phyloP scores from a whole-genome alignment of 2,797 vertebrate species.

The Chromis chromis region DNA sequence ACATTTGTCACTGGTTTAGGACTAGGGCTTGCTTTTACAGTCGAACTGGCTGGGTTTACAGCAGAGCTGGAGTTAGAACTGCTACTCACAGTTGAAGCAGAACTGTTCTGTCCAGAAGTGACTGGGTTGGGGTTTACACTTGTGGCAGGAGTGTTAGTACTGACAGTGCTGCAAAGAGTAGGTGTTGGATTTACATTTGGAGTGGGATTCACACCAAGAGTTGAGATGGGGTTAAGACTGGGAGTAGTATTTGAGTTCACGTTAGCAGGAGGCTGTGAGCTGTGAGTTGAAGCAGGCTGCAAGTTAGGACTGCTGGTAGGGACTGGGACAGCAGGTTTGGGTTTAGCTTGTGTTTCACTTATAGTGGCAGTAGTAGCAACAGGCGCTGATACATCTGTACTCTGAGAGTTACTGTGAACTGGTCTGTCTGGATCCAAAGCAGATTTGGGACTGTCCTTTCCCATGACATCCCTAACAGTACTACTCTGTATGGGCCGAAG shows the following conservation, averaged over 20 bases:
- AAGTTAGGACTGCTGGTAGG: slow-evolving; percentile 69
- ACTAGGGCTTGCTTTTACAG: slow-evolving; percentile 72
- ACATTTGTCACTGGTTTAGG: slow-evolving; percentile 82
- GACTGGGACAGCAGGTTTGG: slow-evolving; percentile 64
- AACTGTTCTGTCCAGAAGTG: slow-evolving; percentile 59
- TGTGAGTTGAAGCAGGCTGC: slow-evolving; percentile 59
- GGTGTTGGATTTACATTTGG: slow-evolving; percentile 59
- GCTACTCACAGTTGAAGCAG: slow-evolving; percentile 51
- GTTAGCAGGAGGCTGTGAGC: slow-evolving; percentile 52
- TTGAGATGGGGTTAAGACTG: slow-evolving; percentile 60
- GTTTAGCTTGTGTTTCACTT: slow-evolving; percentile 80
- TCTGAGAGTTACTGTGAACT: slow-evolving; percentile 67
- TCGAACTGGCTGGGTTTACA: slow-evolving; percentile 41
- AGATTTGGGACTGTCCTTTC: slow-evolving; percentile 74
- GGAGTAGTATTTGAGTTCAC: slow-evolving; percentile 58
- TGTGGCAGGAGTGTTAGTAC: slow-evolving; percentile 69
- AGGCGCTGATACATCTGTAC: slow-evolving; percentile 69
- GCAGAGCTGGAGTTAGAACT: slow-evolving; percentile 53
- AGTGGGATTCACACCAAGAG: slow-evolving; percentile 54
- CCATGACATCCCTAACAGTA: slow-evolving; percentile 63
- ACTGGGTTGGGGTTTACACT: slow-evolving; percentile 61
- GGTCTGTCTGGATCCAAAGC: slow-evolving; percentile 71
- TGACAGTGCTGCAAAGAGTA: slow-evolving; percentile 47
- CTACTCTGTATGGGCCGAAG: slow-evolving; percentile 82
- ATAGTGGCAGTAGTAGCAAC: slow-evolving; percentile 65